Percentiles rank a stretch among this genome's conserved stretches.
Evolutionary conservation across 1,140 invertebrate genomes (phyloP).

Genomic region (Notospermus geniculatus): DNA sequence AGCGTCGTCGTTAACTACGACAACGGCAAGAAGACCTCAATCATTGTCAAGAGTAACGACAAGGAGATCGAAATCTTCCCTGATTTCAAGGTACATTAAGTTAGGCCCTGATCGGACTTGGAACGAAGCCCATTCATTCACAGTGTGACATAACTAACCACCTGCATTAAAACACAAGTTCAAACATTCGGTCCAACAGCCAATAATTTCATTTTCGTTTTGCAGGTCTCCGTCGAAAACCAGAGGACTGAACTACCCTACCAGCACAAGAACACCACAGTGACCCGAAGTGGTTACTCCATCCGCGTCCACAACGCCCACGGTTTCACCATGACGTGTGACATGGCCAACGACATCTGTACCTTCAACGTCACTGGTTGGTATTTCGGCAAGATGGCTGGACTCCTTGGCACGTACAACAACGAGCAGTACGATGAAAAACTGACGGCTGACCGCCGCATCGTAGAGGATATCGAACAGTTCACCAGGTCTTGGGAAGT

Average conservation of each 20-base stretch:
- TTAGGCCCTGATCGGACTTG: too few species aligned
- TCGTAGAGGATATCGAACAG: conserved; percentile 46
- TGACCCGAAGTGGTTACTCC: conserved; percentile 40
- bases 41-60: conserved; percentile 50
- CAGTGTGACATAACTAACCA: too few species aligned
- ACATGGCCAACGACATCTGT: conserved; percentile 41
- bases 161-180: too few species aligned
- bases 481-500: conserved; percentile 60
- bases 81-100: conserved; percentile 31
- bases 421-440: conserved; percentile 83
- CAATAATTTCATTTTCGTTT: too few species aligned
- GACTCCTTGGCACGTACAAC: conserved; percentile 84
- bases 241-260: conserved; percentile 59
- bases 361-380: conserved; percentile 57
- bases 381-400: conserved; percentile 76
- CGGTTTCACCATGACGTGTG: conserved; percentile 47
- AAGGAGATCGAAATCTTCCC: conserved; percentile 46
- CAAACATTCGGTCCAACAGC: too few species aligned
- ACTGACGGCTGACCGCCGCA: conserved; percentile 59
- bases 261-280: conserved; percentile 62
- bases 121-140: too few species aligned
- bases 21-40: conserved; percentile 47
- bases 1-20: conserved; percentile 59
- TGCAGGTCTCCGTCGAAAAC: conserved; percentile 59
- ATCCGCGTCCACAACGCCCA: conserved; percentile 49